phyloP scores from a whole-genome alignment of 2,888 invertebrate species.

The Elmis aenea region DNA sequence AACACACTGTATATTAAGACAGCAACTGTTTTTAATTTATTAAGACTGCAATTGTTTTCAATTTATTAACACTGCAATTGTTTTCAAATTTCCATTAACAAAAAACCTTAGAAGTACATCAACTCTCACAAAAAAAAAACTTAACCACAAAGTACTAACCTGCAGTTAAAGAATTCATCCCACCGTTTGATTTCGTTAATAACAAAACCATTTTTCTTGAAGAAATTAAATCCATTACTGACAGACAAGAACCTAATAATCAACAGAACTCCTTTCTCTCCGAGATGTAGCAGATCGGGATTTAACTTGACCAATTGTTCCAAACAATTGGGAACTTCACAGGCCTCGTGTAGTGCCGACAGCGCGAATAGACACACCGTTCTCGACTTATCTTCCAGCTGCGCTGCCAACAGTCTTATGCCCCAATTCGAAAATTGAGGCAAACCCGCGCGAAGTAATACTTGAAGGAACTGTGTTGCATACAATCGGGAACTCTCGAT shows the following conservation, averaged over 20 bases:
- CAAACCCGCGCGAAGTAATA: slow-evolving; percentile 73
- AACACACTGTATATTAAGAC: too few relatives aligned
- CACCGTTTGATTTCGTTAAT: slow-evolving; percentile 73
- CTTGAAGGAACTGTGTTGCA: slow-evolving; percentile 85
- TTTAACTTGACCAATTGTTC: slow-evolving; percentile 71
- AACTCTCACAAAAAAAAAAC: too few relatives aligned
- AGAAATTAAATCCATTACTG: slow-evolving; percentile 62
- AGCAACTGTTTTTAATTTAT: too few relatives aligned
- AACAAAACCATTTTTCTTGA: slow-evolving; percentile 59
- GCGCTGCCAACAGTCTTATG: slow-evolving; percentile 75
- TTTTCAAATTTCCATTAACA: too few relatives aligned
- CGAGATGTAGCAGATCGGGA: slow-evolving; percentile 63
- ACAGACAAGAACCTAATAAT: slow-evolving; percentile 72
- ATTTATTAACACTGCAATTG: too few relatives aligned
- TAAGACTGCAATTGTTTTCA: too few relatives aligned
- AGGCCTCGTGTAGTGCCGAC: slow-evolving; percentile 85
- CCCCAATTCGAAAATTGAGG: slow-evolving; percentile 81
- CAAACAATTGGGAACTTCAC: slow-evolving; percentile 74
- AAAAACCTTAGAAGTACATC: too few relatives aligned
- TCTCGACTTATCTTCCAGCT: slow-evolving; percentile 78
- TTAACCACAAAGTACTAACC: slow-evolving; percentile 51
- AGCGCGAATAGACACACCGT: slow-evolving; percentile 77
- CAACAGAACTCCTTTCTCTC: slow-evolving; percentile 73
- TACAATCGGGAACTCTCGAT: slow-evolving; percentile 69
- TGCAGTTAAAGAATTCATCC: slow-evolving; percentile 68